Conservation (phyloP, 2,113 vertebrate genomes). For the Python bivittatus region DNA sequence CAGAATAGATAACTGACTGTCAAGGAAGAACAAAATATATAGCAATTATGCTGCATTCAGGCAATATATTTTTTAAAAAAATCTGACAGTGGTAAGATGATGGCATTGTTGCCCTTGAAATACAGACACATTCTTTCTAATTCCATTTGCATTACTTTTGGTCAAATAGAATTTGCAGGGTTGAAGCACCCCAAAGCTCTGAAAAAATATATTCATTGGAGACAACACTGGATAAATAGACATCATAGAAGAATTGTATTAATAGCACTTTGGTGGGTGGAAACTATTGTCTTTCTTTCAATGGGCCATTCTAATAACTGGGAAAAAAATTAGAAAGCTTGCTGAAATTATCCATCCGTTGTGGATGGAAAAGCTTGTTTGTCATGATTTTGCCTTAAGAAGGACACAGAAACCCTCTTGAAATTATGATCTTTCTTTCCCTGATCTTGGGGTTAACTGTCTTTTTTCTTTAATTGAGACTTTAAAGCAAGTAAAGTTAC, state of each 20-base stretch:
- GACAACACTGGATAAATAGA: background rate
- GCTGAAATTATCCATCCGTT: background rate
- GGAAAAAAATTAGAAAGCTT: background rate
- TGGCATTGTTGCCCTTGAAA: background rate
- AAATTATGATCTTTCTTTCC: background rate
- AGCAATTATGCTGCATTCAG: background rate
- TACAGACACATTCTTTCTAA: background rate
- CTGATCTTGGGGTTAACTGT: constrained; percentile 21
- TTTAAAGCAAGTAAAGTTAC: constrained; percentile 15
- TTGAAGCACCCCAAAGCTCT: background rate
- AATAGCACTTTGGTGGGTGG: background rate
- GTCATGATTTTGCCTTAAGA: background rate
- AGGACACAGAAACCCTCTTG: background rate
- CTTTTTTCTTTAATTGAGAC: background rate
- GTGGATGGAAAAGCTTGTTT: background rate
- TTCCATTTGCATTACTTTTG: background rate
- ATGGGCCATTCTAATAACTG: no score
- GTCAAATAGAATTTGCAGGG: background rate
- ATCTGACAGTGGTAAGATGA: background rate
- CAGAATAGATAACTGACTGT: background rate
- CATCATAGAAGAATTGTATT: background rate
- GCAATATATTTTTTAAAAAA: background rate
- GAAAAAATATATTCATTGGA: background rate
- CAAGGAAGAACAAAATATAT: background rate
- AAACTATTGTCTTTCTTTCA: background rate